These are phyloP conservation scores for Bos javanicus DNA, from an alignment of 2,113 vertebrate species.

Conservation along the genomic window DNA sequence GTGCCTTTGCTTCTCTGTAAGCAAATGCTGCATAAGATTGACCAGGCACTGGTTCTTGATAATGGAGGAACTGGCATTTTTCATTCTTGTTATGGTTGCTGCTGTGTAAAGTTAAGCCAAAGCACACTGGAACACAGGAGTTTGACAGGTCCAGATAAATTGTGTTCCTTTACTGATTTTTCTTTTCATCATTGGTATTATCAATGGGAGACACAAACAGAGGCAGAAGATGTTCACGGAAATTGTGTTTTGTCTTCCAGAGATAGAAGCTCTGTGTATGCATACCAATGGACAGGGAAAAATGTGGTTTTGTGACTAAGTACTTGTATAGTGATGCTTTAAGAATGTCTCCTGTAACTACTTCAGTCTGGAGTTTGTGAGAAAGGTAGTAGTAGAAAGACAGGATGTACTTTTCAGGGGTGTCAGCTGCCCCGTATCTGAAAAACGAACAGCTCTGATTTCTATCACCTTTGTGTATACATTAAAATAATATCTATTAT, in stretches of 20 bases:
- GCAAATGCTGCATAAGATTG: not conserved
- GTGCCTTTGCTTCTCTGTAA: not conserved
- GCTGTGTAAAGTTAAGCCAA: not conserved
- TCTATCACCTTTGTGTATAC: not conserved
- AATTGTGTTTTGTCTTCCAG: not conserved
- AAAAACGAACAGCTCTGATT: not conserved
- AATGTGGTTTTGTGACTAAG: not conserved
- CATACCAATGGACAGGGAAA: fast-evolving
- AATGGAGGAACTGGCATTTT: not conserved
- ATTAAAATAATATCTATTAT: not conserved
- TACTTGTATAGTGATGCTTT: not conserved
- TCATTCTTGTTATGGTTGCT: not conserved
- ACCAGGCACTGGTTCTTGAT: not conserved
- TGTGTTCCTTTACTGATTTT: not conserved
- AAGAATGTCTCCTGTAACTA: not conserved
- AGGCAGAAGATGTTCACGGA: not conserved
- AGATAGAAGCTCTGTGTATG: not conserved
- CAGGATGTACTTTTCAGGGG: not conserved
- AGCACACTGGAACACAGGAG: not conserved
- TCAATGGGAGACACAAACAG: not conserved
- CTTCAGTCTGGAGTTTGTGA: not conserved
- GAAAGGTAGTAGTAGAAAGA: not conserved
- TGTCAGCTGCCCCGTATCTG: not conserved
- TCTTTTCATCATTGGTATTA: not conserved
- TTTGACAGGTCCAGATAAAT: not conserved